Evolutionary conservation across 2,113 vertebrate genomes (phyloP).

Genomic region (Lichenostomus cassidix): DNA sequence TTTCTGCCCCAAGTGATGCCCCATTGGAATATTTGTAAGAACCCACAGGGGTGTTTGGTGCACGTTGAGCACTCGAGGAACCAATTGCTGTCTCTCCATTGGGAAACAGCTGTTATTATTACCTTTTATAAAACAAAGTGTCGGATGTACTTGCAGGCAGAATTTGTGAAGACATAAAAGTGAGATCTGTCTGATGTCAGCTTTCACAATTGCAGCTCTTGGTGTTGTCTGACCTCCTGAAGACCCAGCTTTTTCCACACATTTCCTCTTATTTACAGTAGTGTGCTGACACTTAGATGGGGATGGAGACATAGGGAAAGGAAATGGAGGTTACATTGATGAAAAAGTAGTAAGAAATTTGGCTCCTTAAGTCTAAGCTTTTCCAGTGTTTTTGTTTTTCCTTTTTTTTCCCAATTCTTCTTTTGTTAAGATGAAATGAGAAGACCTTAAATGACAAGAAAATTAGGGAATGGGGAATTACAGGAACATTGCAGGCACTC

Average conservation of each 20-base stretch:
- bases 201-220: not conserved
- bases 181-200: not conserved
- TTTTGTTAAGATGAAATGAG: not conserved
- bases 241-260: not conserved
- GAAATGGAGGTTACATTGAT: not conserved
- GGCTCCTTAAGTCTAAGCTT: not conserved
- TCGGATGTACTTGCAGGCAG: not conserved
- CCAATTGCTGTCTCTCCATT: not conserved
- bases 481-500: not conserved
- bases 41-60: rapidly evolving
- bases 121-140: not conserved
- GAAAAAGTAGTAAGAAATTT: not conserved
- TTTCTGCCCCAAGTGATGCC: not conserved
- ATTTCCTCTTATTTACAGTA: not conserved
- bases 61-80: rapidly evolving
- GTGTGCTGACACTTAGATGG: not conserved
- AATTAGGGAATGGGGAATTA: not conserved
- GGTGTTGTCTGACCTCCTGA: not conserved
- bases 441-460: not conserved
- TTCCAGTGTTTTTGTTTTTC: not conserved
- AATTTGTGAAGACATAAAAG: not conserved
- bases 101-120: not conserved
- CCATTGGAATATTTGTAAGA: not conserved
- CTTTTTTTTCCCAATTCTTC: not conserved
- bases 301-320: not conserved